Conservation (phyloP, 2,113 vertebrate genomes). For the Drymodes brunneopygia region DNA sequence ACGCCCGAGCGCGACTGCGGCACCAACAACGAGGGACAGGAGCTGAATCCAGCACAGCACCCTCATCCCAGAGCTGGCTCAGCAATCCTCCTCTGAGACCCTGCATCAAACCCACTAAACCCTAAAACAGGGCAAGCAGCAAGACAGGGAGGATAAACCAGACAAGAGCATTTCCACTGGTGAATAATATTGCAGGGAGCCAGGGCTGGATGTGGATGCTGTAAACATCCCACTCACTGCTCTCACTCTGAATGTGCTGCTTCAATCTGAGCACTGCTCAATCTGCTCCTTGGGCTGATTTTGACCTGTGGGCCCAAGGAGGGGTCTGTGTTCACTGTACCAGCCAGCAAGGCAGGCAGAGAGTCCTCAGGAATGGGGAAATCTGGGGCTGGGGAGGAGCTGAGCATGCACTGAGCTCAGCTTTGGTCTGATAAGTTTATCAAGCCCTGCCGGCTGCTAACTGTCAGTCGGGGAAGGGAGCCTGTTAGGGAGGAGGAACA, state of each 20-base stretch:
- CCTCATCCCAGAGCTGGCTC: not conserved
- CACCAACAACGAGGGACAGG: not conserved
- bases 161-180: not conserved
- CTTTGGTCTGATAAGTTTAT: slow-evolving; percentile 87
- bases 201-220: not conserved
- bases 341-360: not conserved
- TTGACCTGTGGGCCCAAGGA: not conserved
- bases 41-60: not conserved
- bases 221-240: not conserved
- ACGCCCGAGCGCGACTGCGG: not conserved
- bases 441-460: slow-evolving; percentile 77
- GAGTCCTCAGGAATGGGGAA: slow-evolving; percentile 63
- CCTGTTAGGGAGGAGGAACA: slow-evolving; percentile 53
- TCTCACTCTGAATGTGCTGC: not conserved
- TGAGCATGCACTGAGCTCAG: slow-evolving; percentile 28
- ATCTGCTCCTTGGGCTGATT: slow-evolving; percentile 1
- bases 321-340: not conserved
- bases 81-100: not conserved
- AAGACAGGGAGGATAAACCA: not conserved
- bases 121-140: not conserved
- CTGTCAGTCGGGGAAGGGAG: slow-evolving; percentile 64
- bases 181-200: not conserved
- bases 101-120: not conserved
- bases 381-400: slow-evolving; percentile 78
- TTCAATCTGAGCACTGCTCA: not conserved